A percentile compares a stretch with the other conserved stretches of the same genome.
phyloP scores from a whole-genome alignment of 1,140 invertebrate genomes.

The Drosophila athabasca region DNA sequence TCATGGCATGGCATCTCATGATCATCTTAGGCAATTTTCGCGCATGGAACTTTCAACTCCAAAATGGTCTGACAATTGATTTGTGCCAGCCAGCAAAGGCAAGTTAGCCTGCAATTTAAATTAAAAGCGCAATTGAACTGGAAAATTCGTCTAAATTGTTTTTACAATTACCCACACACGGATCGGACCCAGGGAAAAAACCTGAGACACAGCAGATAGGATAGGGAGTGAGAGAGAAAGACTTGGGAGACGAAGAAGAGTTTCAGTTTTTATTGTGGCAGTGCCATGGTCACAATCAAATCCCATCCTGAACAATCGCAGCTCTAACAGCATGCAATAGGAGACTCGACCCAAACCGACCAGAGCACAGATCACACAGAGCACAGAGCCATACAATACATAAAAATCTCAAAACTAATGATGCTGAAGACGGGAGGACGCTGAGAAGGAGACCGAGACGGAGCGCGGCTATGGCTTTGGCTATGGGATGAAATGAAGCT shows the following conservation, averaged over 20 bases:
- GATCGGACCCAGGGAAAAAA: constrained; percentile 8
- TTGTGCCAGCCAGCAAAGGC: constrained; percentile 43
- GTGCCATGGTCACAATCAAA: constrained; percentile 48
- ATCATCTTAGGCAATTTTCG: constrained; percentile 54
- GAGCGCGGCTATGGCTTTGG: neutral
- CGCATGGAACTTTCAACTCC: constrained; percentile 52
- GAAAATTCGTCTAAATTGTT: constrained; percentile 80
- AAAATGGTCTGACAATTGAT: constrained; percentile 68
- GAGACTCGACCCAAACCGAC: constrained; percentile 1
- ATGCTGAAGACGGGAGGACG: constrained; percentile 31
- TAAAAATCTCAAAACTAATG: constrained; percentile 75
- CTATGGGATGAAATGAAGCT: constrained; percentile 14
- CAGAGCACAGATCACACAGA: neutral
- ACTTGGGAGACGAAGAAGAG: constrained; percentile 20
- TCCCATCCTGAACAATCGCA: constrained; percentile 60
- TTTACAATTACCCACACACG: constrained; percentile 71
- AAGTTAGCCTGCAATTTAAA: constrained; percentile 70
- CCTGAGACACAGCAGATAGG: constrained; percentile 6
- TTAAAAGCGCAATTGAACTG: constrained; percentile 82
- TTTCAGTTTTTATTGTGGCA: constrained; percentile 24
- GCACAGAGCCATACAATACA: constrained; percentile 39
- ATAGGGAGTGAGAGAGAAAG: constrained; percentile 5
- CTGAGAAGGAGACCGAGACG: constrained; percentile 10
- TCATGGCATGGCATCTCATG: constrained; percentile 29
- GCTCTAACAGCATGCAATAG: constrained; percentile 49